Evolutionary conservation across 2,888 invertebrate genomes (phyloP).

Genomic region (Drymonia ruficornis): DNA sequence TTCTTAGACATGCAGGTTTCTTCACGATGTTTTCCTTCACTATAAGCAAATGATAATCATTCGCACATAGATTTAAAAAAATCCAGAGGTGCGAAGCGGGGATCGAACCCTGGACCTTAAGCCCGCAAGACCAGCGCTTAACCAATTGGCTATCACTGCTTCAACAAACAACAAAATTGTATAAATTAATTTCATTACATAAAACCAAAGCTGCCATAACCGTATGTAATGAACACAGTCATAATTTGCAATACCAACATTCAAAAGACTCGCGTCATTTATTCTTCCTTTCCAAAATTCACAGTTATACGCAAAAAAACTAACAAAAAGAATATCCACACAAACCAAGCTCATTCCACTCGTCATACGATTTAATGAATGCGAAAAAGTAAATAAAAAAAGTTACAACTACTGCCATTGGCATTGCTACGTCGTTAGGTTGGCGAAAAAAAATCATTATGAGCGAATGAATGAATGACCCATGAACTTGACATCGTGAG

Average conservation of each 20-base stretch:
- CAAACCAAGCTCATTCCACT: slow-evolving; percentile 9
- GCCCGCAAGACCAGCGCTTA: too few relatives aligned
- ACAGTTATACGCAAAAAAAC: slow-evolving; percentile 1
- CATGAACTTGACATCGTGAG: slow-evolving; percentile 44
- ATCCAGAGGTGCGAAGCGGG: too few relatives aligned
- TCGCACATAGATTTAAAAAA: too few relatives aligned
- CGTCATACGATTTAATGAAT: slow-evolving; percentile 27
- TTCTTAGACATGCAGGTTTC: too few relatives aligned
- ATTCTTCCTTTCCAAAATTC: not conserved
- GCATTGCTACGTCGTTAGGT: slow-evolving; percentile 16
- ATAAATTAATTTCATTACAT: too few relatives aligned
- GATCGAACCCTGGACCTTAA: too few relatives aligned
- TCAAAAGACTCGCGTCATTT: not conserved
- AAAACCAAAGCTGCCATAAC: too few relatives aligned
- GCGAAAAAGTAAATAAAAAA: slow-evolving; percentile 7
- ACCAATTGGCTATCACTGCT: too few relatives aligned
- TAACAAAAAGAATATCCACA: not conserved
- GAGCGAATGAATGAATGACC: slow-evolving; percentile 46
- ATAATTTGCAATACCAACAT: not conserved
- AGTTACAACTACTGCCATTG: not conserved
- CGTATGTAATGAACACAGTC: not conserved
- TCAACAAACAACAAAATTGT: too few relatives aligned
- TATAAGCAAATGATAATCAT: too few relatives aligned
- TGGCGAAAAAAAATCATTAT: slow-evolving; percentile 36
- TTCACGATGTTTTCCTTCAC: too few relatives aligned